Base-by-base conservation (phyloP, 2,888 invertebrate genomes). In the Philaethria dido region DNA sequence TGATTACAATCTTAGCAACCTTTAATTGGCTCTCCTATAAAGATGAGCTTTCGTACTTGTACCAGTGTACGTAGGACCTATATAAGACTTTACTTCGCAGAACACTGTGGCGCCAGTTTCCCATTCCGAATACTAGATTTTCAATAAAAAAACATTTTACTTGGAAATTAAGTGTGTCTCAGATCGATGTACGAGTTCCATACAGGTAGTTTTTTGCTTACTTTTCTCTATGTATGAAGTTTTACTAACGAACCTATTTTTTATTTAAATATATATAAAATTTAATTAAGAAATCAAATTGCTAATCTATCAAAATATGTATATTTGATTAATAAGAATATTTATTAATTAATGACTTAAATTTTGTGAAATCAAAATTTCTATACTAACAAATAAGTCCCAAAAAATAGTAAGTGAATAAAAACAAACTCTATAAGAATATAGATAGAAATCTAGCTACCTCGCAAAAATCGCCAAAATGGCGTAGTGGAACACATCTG, bases 91-190 rank as follows among this genome's bases (percentile, higher is more conserved):
- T n/a, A 57, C 11, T 55, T 57, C 22, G 57, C 22, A 57, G 42
- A 57, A 57, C n/a, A 16, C 16, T 3, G 13, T 22, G 57, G 57
- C 57, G 57, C 57, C 42, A 57, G 42, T 25, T 36, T 57, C 25
- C 20, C 57, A 57, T 57, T 57, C 11, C 22, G 22, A 22, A 42
- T 42, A 42, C 22, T 42, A 25, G 39, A 42, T 57, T 57, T 57
- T 42, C 42, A 39, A 25, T 3, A 22, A 57, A 42, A n/a, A 16
- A 57, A 42, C 5, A 57, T n/a, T 42, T 42, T 57, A 42, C 57
- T 57, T 57, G 42, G 57, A 57, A 57, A 57, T 57, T 22, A 57
- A 42, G 22, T 22, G 39, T 42, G 57, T 42, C 57, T 57, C 14
- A 57, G 22, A n/a, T 42, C 22, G 42, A 39, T 39, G 42, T 42